phyloP scores from a whole-genome alignment of 2,797 vertebrate genomes.

The Schizothorax lantsangensis region DNA sequence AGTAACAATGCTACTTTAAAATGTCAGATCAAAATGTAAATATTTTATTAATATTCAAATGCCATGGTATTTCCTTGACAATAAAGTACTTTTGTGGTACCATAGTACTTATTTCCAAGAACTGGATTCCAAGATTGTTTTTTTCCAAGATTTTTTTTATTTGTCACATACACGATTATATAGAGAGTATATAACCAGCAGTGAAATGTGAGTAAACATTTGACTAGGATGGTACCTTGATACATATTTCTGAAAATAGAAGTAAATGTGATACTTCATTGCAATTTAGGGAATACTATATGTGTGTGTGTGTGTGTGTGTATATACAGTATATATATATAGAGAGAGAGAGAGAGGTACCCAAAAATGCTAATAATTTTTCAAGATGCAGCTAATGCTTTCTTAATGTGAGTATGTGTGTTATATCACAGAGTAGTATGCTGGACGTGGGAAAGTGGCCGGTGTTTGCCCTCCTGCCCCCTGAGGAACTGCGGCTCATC shows the following conservation, averaged over 20 bases:
- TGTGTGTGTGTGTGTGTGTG: not conserved
- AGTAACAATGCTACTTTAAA: not conserved
- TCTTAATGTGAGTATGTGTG: not conserved
- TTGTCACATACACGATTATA: too few relatives aligned
- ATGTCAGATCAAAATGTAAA: not conserved
- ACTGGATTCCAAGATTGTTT: not conserved
- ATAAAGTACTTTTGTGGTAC: not conserved
- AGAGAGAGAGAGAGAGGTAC: not conserved
- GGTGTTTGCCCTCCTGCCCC: constrained; percentile 95
- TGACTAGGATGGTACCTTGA: not conserved
- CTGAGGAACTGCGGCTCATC: constrained; percentile 90
- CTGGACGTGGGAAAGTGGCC: constrained; percentile 99
- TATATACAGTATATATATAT: too few relatives aligned
- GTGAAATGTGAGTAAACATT: too few relatives aligned
- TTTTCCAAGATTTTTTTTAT: too few relatives aligned
- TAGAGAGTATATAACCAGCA: too few relatives aligned
- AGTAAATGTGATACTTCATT: not conserved
- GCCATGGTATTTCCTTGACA: not conserved
- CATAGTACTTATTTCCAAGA: not conserved
- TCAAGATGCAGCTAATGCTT: not conserved
- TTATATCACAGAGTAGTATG: constrained; percentile 82
- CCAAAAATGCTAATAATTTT: not conserved
- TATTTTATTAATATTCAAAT: not conserved
- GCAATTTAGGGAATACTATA: not conserved
- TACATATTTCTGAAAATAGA: not conserved